phyloP scores from a whole-genome alignment of 2,797 vertebrate genomes.

The Pseudochromis fuscus region DNA sequence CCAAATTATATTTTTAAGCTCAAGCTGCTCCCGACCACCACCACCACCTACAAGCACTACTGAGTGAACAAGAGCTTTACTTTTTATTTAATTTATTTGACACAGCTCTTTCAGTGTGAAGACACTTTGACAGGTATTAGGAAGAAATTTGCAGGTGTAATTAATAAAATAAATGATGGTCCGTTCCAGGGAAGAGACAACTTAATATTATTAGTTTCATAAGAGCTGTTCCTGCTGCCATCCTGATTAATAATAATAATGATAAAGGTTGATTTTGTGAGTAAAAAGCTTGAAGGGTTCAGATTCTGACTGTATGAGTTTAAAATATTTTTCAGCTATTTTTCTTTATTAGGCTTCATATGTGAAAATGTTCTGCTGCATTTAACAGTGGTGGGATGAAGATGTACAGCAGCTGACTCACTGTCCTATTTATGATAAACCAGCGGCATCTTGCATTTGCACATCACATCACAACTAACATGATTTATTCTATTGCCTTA shows the following conservation, averaged over 20 bases:
- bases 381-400: neutral
- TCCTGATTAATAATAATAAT: too few relatives aligned
- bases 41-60: too few relatives aligned
- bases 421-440: slow-evolving; percentile 5
- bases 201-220: neutral
- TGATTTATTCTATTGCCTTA: slow-evolving; percentile 37
- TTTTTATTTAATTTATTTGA: neutral
- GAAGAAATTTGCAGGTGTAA: too few relatives aligned
- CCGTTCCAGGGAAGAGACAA: neutral
- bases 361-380: neutral
- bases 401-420: neutral
- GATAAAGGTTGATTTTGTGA: too few relatives aligned
- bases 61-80: too few relatives aligned
- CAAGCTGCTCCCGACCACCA: too few relatives aligned
- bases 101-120: neutral
- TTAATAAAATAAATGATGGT: neutral
- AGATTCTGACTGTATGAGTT: neutral
- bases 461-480: slow-evolving; percentile 5
- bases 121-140: neutral
- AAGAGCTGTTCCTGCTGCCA: neutral
- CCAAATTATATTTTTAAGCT: too few relatives aligned
- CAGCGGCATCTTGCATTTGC: slow-evolving; percentile 16
- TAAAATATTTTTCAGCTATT: neutral
- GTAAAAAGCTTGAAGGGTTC: too few relatives aligned
- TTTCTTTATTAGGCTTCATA: neutral